A percentile compares a stretch with the other conserved stretches of the same genome.
Conservation (phyloP, 1,140 invertebrate genomes). For the Cyclargus thomasi region DNA sequence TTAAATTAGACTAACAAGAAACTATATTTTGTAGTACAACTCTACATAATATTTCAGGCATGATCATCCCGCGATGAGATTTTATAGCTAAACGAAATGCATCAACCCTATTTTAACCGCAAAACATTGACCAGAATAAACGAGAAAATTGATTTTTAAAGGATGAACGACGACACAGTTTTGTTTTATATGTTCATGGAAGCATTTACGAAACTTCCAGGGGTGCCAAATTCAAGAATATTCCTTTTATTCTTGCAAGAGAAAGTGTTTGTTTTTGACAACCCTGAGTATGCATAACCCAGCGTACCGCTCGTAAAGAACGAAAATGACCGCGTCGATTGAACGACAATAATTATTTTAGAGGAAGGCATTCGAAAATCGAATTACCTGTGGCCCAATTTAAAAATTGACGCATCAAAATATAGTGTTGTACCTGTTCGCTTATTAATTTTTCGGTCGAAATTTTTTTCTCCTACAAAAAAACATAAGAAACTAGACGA, state of each 20-base stretch:
- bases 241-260: not conserved
- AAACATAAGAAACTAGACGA: too few relatives aligned
- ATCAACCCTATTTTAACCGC: not conserved
- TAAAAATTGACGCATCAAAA: slow-evolving; percentile 27
- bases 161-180: slow-evolving; percentile 40
- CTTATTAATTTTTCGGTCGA: not conserved
- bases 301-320: slow-evolving; percentile 23
- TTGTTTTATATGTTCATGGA: slow-evolving; percentile 48
- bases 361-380: slow-evolving; percentile 30
- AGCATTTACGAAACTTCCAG: slow-evolving; percentile 35
- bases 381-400: slow-evolving; percentile 28
- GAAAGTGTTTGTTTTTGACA: not conserved
- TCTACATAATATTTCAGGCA: too few relatives aligned
- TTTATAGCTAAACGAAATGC: not conserved
- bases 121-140: slow-evolving; percentile 46
- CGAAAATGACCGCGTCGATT: slow-evolving; percentile 25
- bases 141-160: slow-evolving; percentile 70
- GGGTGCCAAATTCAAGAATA: slow-evolving; percentile 18
- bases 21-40: too few relatives aligned
- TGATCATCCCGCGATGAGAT: too few relatives aligned
- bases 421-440: not conserved
- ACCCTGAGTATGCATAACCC: slow-evolving; percentile 20
- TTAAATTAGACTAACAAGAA: too few relatives aligned
- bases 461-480: too few relatives aligned
- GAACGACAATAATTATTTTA: slow-evolving; percentile 30